Percentiles rank a stretch among this genome's conserved stretches.
Conservation (phyloP, 1,140 invertebrate genomes). For the Cydia amplana region DNA sequence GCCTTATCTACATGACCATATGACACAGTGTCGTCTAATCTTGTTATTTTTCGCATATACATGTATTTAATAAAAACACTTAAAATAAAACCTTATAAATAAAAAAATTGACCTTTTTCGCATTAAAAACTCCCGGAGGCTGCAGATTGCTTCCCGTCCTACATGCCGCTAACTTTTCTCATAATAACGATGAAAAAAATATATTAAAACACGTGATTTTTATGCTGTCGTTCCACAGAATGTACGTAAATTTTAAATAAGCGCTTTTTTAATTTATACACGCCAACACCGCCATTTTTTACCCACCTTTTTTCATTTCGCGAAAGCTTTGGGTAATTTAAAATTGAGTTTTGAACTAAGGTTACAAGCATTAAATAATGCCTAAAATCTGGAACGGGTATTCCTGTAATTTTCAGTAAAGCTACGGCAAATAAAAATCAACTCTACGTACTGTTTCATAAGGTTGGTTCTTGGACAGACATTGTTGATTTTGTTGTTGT, state of each 20-base stretch:
- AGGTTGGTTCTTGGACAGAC: slow-evolving; percentile 96
- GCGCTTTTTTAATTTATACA: background rate
- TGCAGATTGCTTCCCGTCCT: background rate
- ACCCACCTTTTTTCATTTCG: slow-evolving; percentile 1
- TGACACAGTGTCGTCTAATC: background rate
- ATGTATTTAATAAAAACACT: no score
- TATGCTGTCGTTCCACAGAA: background rate
- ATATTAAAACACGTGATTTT: slow-evolving; percentile 24
- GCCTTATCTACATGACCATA: background rate
- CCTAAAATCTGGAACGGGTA: background rate
- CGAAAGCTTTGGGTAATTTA: background rate
- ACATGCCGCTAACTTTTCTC: slow-evolving; percentile 18
- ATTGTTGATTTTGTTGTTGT: slow-evolving; percentile 98
- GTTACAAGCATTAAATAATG: background rate
- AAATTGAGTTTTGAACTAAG: background rate
- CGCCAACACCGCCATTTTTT: background rate
- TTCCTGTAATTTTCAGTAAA: background rate
- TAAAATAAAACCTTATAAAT: no score
- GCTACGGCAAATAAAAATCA: slow-evolving; percentile 6
- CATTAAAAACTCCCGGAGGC: slow-evolving; percentile 5
- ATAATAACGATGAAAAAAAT: slow-evolving; percentile 16
- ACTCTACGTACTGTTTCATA: slow-evolving; percentile 97
- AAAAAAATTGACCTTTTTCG: no score
- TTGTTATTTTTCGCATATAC: slow-evolving; percentile 20
- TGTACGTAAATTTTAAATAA: slow-evolving; percentile 19